These are phyloP conservation scores for Polydrusus tereticollis DNA, from an alignment of 2,888 invertebrate species.

Conservation along the genomic window DNA sequence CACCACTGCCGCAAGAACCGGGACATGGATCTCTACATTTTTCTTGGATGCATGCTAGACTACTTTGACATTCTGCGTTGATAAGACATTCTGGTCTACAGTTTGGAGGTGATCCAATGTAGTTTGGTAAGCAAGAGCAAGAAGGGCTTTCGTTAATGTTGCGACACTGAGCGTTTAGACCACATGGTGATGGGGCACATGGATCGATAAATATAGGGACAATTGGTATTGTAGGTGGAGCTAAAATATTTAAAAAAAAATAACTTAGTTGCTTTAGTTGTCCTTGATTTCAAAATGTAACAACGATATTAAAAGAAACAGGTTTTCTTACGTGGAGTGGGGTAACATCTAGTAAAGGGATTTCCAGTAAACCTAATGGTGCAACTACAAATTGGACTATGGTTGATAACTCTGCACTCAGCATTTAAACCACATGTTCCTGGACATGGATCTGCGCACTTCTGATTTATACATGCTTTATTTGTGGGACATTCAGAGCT, in stretches of 20 bases:
- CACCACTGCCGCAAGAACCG: constrained; percentile 80
- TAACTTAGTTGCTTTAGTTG: too few species aligned
- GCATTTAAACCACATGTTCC: constrained; percentile 80
- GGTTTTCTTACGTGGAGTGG: constrained; percentile 64
- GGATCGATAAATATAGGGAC: constrained; percentile 71
- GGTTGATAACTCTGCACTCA: constrained; percentile 80
- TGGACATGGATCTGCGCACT: constrained; percentile 80
- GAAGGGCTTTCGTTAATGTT: constrained; percentile 76
- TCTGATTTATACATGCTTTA: constrained; percentile 79
- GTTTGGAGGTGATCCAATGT: constrained; percentile 81
- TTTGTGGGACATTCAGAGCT: constrained; percentile 78
- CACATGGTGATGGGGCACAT: constrained; percentile 84
- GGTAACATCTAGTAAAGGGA: constrained; percentile 74
- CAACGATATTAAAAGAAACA: constrained; percentile 5
- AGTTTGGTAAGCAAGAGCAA: constrained; percentile 80
- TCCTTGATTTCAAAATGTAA: too few species aligned
- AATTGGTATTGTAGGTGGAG: constrained; percentile 54
- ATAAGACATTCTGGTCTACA: constrained; percentile 85
- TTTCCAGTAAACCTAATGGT: constrained; percentile 77
- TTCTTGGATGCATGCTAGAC: constrained; percentile 79
- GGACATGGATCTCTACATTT: constrained; percentile 84
- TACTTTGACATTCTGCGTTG: constrained; percentile 80
- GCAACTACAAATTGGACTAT: constrained; percentile 79
- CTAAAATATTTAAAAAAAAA: constrained; percentile 40
- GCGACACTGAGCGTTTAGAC: constrained; percentile 81